Percentiles rank a stretch among this genome's conserved stretches.
These are phyloP conservation scores for Aldrovandia affinis DNA, from an alignment of 2,797 vertebrate species.

Conservation along the genomic window DNA sequence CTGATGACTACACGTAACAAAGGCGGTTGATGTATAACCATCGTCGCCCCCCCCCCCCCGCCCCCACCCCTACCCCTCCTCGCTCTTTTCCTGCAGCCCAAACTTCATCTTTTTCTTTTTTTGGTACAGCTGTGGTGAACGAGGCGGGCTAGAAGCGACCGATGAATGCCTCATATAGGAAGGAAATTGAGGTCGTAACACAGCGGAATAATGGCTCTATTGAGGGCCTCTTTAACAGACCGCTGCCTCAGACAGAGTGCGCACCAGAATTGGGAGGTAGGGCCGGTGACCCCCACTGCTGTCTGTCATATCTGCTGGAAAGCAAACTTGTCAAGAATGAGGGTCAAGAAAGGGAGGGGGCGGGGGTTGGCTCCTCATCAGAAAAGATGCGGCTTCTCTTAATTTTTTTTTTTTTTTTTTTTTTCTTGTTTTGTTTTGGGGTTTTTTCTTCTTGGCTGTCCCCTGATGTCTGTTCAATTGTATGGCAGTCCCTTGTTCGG, in stretches of 20 bases:
- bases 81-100: conserved; percentile 71
- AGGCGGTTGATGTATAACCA: conserved; percentile 73
- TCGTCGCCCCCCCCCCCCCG: conserved; percentile 46
- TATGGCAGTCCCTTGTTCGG: conserved; percentile 41
- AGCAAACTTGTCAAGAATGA: conserved; percentile 72
- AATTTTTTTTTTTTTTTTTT: conserved; percentile 51
- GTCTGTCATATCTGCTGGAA: conserved; percentile 77
- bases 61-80: conserved; percentile 35
- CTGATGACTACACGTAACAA: conserved; percentile 71
- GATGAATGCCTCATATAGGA: conserved; percentile 80
- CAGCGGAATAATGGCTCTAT: conserved; percentile 68
- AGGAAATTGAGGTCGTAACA: conserved; percentile 73
- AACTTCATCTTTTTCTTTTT: conserved; percentile 77
- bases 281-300: conserved; percentile 73
- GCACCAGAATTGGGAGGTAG: conserved; percentile 73
- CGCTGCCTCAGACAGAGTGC: conserved; percentile 76
- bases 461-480: conserved; percentile 48
- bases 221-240: conserved; percentile 77
- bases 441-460: neutral
- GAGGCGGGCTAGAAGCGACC: conserved; percentile 63
- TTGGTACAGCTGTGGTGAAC: conserved; percentile 75
- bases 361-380: conserved; percentile 45
- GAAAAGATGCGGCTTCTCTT: conserved; percentile 34
- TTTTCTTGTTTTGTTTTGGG: conserved; percentile 45
- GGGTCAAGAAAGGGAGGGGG: conserved; percentile 63